Base-by-base conservation (phyloP, 2,888 invertebrate species). In the Xylocampa areola region DNA sequence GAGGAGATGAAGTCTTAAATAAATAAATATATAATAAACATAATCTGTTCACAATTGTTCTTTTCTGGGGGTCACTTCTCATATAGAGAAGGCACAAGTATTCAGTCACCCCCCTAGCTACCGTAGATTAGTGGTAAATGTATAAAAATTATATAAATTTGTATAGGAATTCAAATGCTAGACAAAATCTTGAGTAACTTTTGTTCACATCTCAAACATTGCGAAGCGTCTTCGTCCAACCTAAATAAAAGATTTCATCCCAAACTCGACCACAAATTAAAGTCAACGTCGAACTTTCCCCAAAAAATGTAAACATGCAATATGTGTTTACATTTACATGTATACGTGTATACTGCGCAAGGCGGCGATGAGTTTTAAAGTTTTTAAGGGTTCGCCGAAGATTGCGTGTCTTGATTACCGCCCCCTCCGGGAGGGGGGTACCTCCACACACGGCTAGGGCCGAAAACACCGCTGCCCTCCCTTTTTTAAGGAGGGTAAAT, bases 341-440 rank as follows among this genome's bases (percentile, higher is more conserved):
- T 80, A 74, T 73, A 69, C 64, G 65, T 70, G 69, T 69, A 74
- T 73, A 65, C 68, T 70, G 74, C 68, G 84, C 80, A 76, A 89
- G 85, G 91, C 89, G 91, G 85, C 91, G 91, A 93, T 93, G 93
- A 94, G 94, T 94, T 94, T 94, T 94, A 93, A 95, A 95, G 94
- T 93, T 95, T 95, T 95, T 94, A 94, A 94, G 94, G 94, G 94
- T 94, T 94, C 93, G 89, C 88, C 94, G 94, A 95, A 95, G 95
- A 95, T 94, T 95, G 95, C 95, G 95, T 94, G 95, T 94, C 94
- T 95, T 95, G 95, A 95, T 94, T 94, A 94, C 93, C 90, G 88
- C 81, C 87, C 86, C 87, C 51, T 53, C 33, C 37, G 17, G 43
- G 47, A 60, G 74, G 80, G 84, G 80, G 78, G 73, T 74, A 76